Conservation (phyloP, 2,888 invertebrate genomes). For the Agrotis exclamationis region DNA sequence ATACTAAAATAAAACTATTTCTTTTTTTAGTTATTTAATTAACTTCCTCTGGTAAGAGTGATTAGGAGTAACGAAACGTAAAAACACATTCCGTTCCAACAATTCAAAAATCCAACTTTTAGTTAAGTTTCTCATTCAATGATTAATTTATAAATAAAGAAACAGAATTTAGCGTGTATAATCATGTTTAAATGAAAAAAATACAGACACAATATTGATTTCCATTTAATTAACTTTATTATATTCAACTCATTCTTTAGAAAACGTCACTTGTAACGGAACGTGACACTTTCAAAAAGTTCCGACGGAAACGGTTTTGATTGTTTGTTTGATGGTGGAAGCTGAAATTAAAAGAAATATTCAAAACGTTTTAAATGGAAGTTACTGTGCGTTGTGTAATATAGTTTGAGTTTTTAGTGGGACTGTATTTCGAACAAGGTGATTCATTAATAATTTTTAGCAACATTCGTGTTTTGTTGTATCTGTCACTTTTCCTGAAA, state of each 20-base stretch:
- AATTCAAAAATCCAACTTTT: rapidly evolving
- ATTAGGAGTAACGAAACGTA: conserved; percentile 1
- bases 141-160: not conserved
- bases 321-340: conserved; percentile 24
- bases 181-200: not conserved
- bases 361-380: not conserved
- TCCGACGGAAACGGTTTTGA: conserved; percentile 47
- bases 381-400: not conserved
- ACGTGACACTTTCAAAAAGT: conserved; percentile 39
- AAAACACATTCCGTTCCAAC: not conserved
- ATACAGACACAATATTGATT: too few species aligned
- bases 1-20: too few species aligned
- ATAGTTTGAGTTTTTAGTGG: conserved; percentile 5
- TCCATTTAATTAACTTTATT: not conserved
- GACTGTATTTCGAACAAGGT: not conserved
- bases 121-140: not conserved
- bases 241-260: not conserved
- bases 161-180: not conserved
- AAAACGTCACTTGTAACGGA: conserved; percentile 19
- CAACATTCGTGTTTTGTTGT: not conserved
- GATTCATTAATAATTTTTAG: not conserved
- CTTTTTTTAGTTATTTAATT: too few species aligned
- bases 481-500: not conserved
- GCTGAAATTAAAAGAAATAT: conserved; percentile 2
- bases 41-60: not conserved